Evolutionary conservation across 2,797 vertebrate species (phyloP).

Genomic region (Propithecus deckenii): DNA sequence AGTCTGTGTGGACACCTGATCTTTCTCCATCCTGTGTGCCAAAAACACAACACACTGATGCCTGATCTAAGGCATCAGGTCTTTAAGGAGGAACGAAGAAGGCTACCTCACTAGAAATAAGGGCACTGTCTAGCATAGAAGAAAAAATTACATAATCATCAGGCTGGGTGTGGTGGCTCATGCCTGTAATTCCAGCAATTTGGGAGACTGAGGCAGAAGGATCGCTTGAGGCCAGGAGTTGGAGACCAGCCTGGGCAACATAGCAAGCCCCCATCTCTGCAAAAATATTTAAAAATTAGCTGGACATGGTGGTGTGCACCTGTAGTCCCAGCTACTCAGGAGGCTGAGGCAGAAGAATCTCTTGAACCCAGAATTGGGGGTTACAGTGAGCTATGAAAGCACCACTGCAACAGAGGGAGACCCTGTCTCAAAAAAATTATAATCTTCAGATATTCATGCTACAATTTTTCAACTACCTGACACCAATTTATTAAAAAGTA

Average conservation of each 20-base stretch:
- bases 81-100: conserved; percentile 46
- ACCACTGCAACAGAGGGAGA: background rate
- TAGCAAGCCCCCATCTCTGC: background rate
- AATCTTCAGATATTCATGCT: background rate
- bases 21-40: conserved; percentile 81
- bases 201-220: background rate
- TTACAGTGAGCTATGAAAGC: background rate
- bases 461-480: background rate
- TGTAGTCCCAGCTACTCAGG: background rate
- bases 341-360: background rate
- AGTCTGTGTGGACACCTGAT: background rate
- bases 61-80: conserved; percentile 29
- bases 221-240: background rate
- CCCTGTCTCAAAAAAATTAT: background rate
- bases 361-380: background rate
- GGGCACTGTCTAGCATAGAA: background rate
- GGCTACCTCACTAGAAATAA: background rate
- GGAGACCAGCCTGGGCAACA: background rate
- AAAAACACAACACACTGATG: conserved; percentile 76
- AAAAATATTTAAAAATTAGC: background rate
- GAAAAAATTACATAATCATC: background rate
- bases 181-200: background rate
- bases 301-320: background rate
- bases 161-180: background rate
- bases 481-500: background rate